Conservation (phyloP, 2,888 invertebrate genomes). For the Liodrosophila aerea region DNA sequence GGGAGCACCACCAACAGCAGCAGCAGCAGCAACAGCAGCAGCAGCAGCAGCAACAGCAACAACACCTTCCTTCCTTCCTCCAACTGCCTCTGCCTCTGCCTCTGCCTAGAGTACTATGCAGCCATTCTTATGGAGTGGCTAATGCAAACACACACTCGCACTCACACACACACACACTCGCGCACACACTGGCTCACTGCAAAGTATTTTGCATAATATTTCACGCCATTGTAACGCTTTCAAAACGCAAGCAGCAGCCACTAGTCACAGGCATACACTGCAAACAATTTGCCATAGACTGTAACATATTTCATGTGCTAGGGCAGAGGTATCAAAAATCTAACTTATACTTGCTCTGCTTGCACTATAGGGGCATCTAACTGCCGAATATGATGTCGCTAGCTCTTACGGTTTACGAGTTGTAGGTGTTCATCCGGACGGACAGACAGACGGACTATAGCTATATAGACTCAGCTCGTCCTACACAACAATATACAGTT, state of each 20-base stretch:
- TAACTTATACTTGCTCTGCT: too few species aligned
- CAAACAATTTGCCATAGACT: slow-evolving; percentile 15
- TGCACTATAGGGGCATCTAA: too few species aligned
- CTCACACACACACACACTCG: neutral
- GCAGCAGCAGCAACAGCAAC: slow-evolving; percentile 8
- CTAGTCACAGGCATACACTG: slow-evolving; percentile 20
- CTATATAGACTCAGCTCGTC: too few species aligned
- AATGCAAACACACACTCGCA: slow-evolving; percentile 35
- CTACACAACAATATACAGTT: too few species aligned
- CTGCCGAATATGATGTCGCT: too few species aligned
- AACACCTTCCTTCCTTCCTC: too few species aligned
- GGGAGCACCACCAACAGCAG: slow-evolving; percentile 27
- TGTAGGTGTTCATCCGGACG: too few species aligned
- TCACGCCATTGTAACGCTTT: slow-evolving; percentile 77
- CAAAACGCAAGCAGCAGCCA: slow-evolving; percentile 51
- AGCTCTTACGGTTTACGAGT: too few species aligned
- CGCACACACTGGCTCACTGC: neutral
- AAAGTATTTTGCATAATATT: slow-evolving; percentile 79
- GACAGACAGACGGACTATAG: too few species aligned
- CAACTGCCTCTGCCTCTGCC: too few species aligned
- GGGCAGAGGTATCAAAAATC: too few species aligned
- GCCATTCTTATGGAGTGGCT: slow-evolving; percentile 15
- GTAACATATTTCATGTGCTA: too few species aligned
- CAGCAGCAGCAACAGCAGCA: slow-evolving; percentile 10
- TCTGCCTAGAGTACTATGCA: neutral